Percentiles rank a stretch among this genome's conserved stretches.
These are phyloP conservation scores for Corythoichthys intestinalis DNA, from an alignment of 2,113 vertebrate genomes.

Conservation along the genomic window DNA sequence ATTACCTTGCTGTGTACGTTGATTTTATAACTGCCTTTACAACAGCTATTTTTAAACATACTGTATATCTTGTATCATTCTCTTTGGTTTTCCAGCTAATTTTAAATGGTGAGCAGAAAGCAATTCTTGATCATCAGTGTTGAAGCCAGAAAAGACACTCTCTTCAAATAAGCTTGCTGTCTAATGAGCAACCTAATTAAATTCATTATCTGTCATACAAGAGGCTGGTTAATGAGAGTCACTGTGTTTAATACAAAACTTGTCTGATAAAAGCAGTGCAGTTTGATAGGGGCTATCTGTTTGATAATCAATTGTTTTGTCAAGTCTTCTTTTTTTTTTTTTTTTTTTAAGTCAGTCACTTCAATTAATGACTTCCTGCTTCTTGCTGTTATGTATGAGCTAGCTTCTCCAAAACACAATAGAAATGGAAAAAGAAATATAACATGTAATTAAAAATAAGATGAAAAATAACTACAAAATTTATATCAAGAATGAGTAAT, in stretches of 20 bases:
- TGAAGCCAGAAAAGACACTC: conserved; percentile 40
- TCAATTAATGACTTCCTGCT: background rate
- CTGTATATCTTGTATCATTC: background rate
- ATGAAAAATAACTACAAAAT: background rate
- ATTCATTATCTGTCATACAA: conserved; percentile 54
- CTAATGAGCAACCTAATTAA: conserved; percentile 59
- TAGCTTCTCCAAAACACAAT: no score
- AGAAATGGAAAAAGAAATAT: no score
- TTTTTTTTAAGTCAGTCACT: background rate
- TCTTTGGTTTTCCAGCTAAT: conserved; percentile 8
- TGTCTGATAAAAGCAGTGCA: conserved; percentile 18
- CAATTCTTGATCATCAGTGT: conserved; percentile 32
- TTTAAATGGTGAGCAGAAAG: conserved; percentile 28
- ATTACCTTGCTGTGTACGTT: background rate
- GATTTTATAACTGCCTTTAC: background rate
- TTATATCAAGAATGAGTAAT: no score
- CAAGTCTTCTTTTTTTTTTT: background rate
- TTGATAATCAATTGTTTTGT: conserved; percentile 11
- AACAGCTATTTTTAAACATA: background rate
- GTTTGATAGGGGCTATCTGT: background rate
- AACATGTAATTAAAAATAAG: background rate
- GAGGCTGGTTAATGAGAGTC: conserved; percentile 52
- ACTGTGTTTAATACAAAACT: conserved; percentile 43
- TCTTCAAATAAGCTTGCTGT: conserved; percentile 47
- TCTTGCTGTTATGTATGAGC: background rate